Evolutionary conservation across 2,797 vertebrate species (phyloP), one percentile per base, ranked within the genome.

Genomic region (Chanos chanos): DNA sequence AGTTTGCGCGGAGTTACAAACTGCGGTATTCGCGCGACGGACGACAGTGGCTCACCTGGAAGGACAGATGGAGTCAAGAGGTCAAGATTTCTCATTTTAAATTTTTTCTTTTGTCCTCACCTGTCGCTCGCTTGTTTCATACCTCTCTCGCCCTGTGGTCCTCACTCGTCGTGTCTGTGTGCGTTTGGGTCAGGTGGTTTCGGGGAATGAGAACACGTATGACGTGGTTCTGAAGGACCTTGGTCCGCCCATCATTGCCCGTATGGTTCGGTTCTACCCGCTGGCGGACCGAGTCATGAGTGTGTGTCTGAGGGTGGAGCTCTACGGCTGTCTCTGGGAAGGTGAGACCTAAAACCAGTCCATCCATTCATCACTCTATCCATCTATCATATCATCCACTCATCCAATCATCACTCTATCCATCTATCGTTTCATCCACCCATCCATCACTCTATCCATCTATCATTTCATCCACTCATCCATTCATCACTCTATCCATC

Each of bases 271-370:
- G 0, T 92, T 97, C 75, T 94, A 93, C 73, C 95, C 95, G 0
- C 83, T 94, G 43, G 94, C 95, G 0, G 94, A 97, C 77, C 89
- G 95, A 0, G 90, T 95, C 61, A 97, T 97, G 95, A 98, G 95
- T 0, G 95, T 98, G 41, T 98, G 95, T 76, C 88, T 97, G 36
- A 88, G 95, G n/a, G 92, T 97, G 13, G 95, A 98, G 76, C 92
- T 98, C 21, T 98, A 98, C 0, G 95, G 95, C 70, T 98, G 95
- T 34, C 63, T 93, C 0, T 98, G 95, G 95, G 85, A 88, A 1
- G 92, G 95, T 97, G 65, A 89, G 89, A 31, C 13, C 16, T 8
- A 25, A n/a, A 3, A 1, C 2, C 6, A 13, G 25, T 19, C 54
- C 15, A 4, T 8, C 27, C 4, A 4, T 27, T n/a, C n/a, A n/a